Percentiles rank a stretch among this genome's conserved stretches.
These are phyloP conservation scores for Eurystomus glaucurus DNA, from an alignment of 2,797 vertebrate genomes.

Conservation along the genomic window DNA sequence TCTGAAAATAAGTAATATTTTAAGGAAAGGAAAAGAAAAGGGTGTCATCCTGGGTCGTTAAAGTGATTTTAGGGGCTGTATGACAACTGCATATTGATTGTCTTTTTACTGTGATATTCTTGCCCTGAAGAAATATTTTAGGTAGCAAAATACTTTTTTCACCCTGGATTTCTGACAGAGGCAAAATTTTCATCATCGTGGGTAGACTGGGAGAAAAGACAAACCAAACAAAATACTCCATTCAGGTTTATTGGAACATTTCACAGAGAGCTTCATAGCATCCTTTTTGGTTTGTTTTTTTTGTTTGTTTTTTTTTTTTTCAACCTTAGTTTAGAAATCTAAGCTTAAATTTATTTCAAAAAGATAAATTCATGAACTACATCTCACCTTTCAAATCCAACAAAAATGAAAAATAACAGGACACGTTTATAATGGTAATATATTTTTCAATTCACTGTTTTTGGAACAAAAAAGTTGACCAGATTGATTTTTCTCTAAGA, in stretches of 20 bases:
- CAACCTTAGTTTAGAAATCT: background rate
- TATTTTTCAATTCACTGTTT: fast-evolving
- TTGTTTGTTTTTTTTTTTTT: too few species aligned
- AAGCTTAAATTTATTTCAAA: background rate
- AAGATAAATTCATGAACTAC: background rate
- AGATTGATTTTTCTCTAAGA: background rate
- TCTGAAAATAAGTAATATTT: background rate
- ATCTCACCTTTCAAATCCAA: background rate
- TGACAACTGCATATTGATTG: background rate
- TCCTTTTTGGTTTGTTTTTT: too few species aligned
- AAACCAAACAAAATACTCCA: background rate
- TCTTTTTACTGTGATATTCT: background rate
- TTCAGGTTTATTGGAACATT: background rate
- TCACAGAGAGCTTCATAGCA: background rate
- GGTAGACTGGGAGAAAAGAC: background rate
- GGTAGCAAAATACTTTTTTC: background rate
- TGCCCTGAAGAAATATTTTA: background rate
- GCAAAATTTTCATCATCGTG: background rate
- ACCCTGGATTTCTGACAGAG: background rate
- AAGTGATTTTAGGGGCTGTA: background rate
- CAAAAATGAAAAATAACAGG: background rate
- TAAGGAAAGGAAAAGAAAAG: background rate
- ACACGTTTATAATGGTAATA: background rate
- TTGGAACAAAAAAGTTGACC: background rate
- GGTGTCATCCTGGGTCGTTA: background rate